Percentiles rank a stretch among this genome's conserved stretches.
Evolutionary conservation across 2,113 vertebrate genomes (phyloP).

Genomic region (Trogon melanurus): DNA sequence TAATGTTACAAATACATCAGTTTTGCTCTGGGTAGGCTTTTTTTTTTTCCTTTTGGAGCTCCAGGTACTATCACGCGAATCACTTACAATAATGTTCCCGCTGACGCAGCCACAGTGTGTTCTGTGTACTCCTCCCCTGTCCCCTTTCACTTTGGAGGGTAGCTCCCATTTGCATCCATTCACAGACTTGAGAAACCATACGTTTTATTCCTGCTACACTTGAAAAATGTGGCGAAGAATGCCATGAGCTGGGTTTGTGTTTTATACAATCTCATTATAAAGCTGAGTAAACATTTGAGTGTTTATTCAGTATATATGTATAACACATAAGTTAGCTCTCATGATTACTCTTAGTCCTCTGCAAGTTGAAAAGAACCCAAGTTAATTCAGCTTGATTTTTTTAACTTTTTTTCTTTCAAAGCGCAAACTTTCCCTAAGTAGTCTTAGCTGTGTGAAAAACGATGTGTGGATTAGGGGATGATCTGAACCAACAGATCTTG

Average conservation of each 20-base stretch:
- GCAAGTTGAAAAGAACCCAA: background rate
- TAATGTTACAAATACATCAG: background rate
- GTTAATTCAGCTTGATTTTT: background rate
- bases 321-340: background rate
- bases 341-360: background rate
- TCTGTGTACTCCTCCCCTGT: background rate
- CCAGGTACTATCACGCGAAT: background rate
- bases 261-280: background rate
- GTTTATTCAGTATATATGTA: background rate
- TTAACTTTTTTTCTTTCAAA: too few relatives aligned
- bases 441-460: background rate
- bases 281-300: background rate
- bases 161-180: background rate
- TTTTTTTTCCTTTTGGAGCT: background rate
- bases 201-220: background rate
- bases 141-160: background rate
- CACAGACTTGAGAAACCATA: background rate
- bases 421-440: background rate
- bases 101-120: background rate
- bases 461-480: background rate
- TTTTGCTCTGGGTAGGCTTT: background rate
- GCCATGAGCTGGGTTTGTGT: background rate
- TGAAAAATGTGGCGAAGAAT: background rate
- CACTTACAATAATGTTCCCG: fast-evolving
- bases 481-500: background rate